Base-by-base conservation (phyloP, 1,140 invertebrate species). In the Venturia canescens region DNA sequence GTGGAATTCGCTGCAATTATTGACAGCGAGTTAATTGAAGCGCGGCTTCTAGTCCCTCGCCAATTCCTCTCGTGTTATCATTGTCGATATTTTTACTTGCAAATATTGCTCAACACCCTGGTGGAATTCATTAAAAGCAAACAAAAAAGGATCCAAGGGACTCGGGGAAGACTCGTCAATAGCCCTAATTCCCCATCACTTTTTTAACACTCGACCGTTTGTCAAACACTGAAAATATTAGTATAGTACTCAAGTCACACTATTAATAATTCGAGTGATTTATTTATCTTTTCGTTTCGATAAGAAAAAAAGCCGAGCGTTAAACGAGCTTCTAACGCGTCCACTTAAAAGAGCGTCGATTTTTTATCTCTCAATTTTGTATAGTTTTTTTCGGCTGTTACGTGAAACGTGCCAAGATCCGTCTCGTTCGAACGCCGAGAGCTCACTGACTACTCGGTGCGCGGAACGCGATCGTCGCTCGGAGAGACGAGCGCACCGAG, bases 361-460 rank as follows among this genome's bases (percentile, higher is more conserved):
- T 57, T 57, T 5, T 57, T 57, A n/a, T 57, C 21, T 57, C 2
- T 23, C 21, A 57, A 57, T 57, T 57, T 21, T 57, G 18, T 57
- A 21, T 57, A 5, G n/a, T n/a, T 57, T 57, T 57, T 57, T 57
- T 57, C 21, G 2, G 38, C 38, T 44, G 13, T 44, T 3, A 44
- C 38, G 13, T 57, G 18, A 21, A 13, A 57, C 53, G 53, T 21
- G 1, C 53, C 1, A 57, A 3, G 53, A 57, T 13, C 5, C 53
- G 21, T 18, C n/a, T 57, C 53, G 21, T 57, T 57, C 53, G 53
- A 57, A 57, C 53, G 53, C 53, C 21, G 53, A 57, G 21, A 18
- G 53, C 53, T 57, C 53, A 57, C 53, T 57, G 53, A 57, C 53
- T 5, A 57, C 53, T 57, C 53, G 53, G 53, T 57, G 53, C 53